Percentiles rank a stretch among this genome's conserved stretches.
Evolutionary conservation across 2,797 vertebrate genomes (phyloP).

Genomic region (Tangara arthus): DNA sequence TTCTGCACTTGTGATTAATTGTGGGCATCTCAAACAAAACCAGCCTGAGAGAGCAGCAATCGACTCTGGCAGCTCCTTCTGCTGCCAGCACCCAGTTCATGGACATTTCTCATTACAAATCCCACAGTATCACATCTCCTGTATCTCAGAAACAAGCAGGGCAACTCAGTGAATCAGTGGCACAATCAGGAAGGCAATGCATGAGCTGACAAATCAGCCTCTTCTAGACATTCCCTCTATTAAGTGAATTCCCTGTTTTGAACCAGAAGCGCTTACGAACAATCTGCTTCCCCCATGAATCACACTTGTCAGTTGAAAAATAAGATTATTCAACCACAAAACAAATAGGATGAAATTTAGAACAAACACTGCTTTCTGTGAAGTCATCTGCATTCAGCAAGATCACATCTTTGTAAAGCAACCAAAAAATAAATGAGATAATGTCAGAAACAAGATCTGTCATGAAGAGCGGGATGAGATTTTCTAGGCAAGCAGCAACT

Average conservation of each 20-base stretch:
- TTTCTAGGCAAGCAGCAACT: background rate
- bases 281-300: constrained; percentile 15
- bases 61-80: background rate
- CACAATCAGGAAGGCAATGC: background rate
- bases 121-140: background rate
- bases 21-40: background rate
- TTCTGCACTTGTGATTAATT: background rate
- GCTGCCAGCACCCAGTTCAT: background rate
- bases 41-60: background rate
- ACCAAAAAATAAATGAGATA: background rate
- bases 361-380: constrained; percentile 3
- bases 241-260: constrained; percentile 4
- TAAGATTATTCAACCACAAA: constrained; percentile 44
- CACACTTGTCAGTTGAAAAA: constrained; percentile 35
- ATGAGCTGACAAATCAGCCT: background rate
- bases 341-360: constrained; percentile 14
- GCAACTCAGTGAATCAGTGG: background rate
- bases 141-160: background rate
- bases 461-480: background rate
- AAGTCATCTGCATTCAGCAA: background rate
- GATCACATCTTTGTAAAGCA: background rate
- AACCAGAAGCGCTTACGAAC: background rate
- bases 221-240: background rate
- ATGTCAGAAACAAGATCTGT: background rate
- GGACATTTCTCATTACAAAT: background rate